phyloP scores from a whole-genome alignment of 2,888 invertebrate genomes.

The Eudasyphora cyanicolor region DNA sequence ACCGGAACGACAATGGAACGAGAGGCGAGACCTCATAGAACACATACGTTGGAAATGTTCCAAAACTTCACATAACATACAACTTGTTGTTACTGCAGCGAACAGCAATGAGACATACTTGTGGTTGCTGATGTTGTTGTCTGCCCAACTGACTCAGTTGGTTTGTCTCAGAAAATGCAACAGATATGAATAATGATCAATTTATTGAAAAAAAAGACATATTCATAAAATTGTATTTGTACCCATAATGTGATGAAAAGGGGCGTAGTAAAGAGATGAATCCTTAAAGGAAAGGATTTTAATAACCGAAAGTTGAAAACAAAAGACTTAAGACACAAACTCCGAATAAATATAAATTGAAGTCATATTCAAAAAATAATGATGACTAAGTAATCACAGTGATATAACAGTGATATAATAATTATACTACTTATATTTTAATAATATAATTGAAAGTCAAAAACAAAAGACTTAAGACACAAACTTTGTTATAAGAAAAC shows the following conservation, averaged over 20 bases:
- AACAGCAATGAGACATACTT: neutral
- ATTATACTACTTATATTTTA: too few relatives aligned
- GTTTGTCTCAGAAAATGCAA: neutral
- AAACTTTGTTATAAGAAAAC: neutral
- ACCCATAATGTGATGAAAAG: neutral
- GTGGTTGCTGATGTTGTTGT: neutral
- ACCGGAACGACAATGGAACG: neutral
- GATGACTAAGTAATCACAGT: too few relatives aligned
- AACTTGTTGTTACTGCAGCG: neutral
- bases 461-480: neutral
- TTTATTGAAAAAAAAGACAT: conserved; percentile 8
- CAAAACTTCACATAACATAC: conserved; percentile 8
- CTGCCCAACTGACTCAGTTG: too few relatives aligned
- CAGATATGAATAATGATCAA: conserved; percentile 14
- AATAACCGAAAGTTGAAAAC: too few relatives aligned
- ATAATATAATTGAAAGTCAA: too few relatives aligned
- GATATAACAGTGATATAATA: too few relatives aligned
- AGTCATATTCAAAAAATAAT: too few relatives aligned
- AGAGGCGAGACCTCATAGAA: neutral
- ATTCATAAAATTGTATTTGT: conserved; percentile 11
- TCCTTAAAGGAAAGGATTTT: too few relatives aligned
- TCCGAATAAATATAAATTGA: too few relatives aligned
- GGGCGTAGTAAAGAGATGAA: neutral
- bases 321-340: too few relatives aligned
- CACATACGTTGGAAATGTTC: neutral